Evolutionary conservation across 2,888 invertebrate genomes (phyloP), one percentile per base, ranked within the genome.

Genomic region (Orthosia cruda): DNA sequence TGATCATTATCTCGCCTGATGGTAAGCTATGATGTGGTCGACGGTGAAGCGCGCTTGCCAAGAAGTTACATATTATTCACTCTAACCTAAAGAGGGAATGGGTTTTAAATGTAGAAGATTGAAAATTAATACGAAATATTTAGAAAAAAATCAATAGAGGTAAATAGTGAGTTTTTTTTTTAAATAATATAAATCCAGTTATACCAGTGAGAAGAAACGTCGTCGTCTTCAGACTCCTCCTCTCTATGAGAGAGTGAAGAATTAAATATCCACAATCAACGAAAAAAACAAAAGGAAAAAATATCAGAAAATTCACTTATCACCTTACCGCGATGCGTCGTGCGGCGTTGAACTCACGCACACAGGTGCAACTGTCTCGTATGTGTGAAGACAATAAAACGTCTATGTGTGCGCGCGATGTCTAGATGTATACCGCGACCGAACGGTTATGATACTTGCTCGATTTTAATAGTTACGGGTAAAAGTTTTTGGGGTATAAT

Each of bases 261-360:
- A 32, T 4, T 7, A 26, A 23, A 23, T 16, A 16, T 50, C 16
- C 40, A n/a, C n/a, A 59, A 59, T 40, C 32, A 3, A 20, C 13
- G 13, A 55, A 40, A 57, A 58, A 47, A 5, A 54, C 78, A 66
- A 76, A 82, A 75, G 72, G 23, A 12, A 86, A 87, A 81, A 84
- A 87, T n/a, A 80, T 80, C 70, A 85, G 65, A 92, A 91, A 92
- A 87, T 74, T 89, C 93, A 93, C 91, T 87, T 91, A 86, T 84
- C 82, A 79, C 91, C 87, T 90, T 92, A 83, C 89, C 75, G 74
- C 87, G 87, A 80, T 88, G 87, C 84, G 87, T 75, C 87, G 88
- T 86, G 88, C 92, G 74, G 91, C 77, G 91, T 91, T 93, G 94
- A 93, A 94, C 94, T 90, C 93, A 92, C 94, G 4, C 94, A 93